Evolutionary conservation across 2,888 invertebrate species (phyloP).

Genomic region (Dyspetes luteomarginatus): DNA sequence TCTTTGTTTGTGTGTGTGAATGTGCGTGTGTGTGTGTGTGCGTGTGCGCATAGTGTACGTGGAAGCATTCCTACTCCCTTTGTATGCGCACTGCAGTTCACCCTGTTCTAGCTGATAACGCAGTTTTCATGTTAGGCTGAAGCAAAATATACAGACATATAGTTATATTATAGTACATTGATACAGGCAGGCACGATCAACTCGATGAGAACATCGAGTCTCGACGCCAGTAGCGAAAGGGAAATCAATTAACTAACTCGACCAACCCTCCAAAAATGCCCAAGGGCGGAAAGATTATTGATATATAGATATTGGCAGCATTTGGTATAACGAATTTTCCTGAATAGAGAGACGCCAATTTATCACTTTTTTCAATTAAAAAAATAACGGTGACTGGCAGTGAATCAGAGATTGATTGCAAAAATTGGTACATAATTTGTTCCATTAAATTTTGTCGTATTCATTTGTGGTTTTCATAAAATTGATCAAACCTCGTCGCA

Average conservation of each 20-base stretch:
- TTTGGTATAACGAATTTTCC: neutral
- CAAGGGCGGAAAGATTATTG: conserved; percentile 28
- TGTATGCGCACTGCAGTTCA: conserved; percentile 12
- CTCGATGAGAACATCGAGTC: conserved; percentile 70
- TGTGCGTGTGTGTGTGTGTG: conserved; percentile 29
- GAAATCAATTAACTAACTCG: conserved; percentile 80
- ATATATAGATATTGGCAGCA: conserved; percentile 3
- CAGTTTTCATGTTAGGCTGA: conserved; percentile 62
- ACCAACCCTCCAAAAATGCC: conserved; percentile 54
- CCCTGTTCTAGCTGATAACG: conserved; percentile 61
- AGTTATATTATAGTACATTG: neutral
- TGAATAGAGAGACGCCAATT: neutral
- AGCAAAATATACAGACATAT: conserved; percentile 4
- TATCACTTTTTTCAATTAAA: neutral
- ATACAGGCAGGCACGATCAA: conserved; percentile 68
- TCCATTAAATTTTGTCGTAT: no score
- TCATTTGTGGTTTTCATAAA: no score
- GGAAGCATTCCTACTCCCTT: conserved; percentile 36
- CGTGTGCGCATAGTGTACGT: conserved; percentile 44
- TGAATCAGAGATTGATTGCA: no score
- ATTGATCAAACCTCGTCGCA: no score
- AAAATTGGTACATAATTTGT: no score
- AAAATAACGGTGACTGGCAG: neutral
- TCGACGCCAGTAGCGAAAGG: conserved; percentile 71
- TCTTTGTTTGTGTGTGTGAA: conserved; percentile 56